Conservation (phyloP, 1,140 invertebrate genomes). For the Leptinotarsa lineolata region DNA sequence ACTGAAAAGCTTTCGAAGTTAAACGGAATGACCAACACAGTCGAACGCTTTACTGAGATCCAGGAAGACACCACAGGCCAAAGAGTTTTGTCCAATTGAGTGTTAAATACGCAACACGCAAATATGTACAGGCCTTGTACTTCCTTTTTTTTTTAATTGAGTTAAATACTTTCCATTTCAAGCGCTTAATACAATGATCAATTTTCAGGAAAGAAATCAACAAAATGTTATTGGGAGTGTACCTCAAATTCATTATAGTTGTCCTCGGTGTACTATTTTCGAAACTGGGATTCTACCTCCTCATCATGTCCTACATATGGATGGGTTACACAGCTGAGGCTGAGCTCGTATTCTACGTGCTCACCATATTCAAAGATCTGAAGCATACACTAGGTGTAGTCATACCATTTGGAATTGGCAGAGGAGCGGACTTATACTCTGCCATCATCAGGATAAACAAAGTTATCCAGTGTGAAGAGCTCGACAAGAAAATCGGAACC, state of each 20-base stretch:
- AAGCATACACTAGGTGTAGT: constrained; percentile 30
- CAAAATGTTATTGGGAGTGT: constrained; percentile 28
- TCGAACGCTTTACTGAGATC: too few species aligned
- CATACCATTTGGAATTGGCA: constrained; percentile 32
- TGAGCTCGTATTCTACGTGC: constrained; percentile 33
- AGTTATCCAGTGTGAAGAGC: constrained; percentile 33
- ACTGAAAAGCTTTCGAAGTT: too few species aligned
- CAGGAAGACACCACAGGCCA: too few species aligned
- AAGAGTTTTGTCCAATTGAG: too few species aligned
- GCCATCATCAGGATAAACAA: constrained; percentile 30
- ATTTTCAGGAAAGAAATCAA: constrained; percentile 39
- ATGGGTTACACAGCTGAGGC: constrained; percentile 28
- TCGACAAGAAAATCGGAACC: constrained; percentile 9
- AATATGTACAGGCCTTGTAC: too few species aligned
- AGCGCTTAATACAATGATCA: too few species aligned
- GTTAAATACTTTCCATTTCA: too few species aligned
- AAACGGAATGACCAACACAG: too few species aligned
- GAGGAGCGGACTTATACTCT: constrained; percentile 34
- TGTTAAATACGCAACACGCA: too few species aligned
- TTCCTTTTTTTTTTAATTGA: too few species aligned
- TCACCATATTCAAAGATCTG: constrained; percentile 28
- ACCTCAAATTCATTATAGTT: constrained; percentile 29
- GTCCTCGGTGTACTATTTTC: constrained; percentile 29
- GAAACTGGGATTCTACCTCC: constrained; percentile 32
- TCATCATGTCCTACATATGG: constrained; percentile 35